Percentiles rank a stretch among this genome's conserved stretches.
Conservation (phyloP, 2,113 vertebrate species). For the Megaleporinus macrocephalus region DNA sequence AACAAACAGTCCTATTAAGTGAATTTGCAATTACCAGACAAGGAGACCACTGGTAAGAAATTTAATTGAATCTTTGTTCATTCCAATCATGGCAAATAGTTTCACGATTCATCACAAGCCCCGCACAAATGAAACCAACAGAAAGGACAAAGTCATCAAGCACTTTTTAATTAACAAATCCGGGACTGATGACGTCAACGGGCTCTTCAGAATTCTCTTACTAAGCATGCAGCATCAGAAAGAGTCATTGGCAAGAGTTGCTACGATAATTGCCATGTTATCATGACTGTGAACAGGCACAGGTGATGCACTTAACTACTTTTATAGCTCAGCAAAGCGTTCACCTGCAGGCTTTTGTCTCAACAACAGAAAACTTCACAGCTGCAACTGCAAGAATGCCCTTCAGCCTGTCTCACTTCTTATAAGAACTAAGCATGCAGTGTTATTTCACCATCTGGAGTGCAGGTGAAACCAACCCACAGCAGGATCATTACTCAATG, state of each 20-base stretch:
- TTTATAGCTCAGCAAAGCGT: not conserved
- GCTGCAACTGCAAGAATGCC: not conserved
- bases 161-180: not conserved
- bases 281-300: not conserved
- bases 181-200: not conserved
- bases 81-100: not conserved
- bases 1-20: no score
- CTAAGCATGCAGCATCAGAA: no score
- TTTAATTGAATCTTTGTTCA: not conserved
- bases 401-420: not conserved
- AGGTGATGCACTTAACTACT: not conserved
- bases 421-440: not conserved
- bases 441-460: not conserved
- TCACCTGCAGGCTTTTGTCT: not conserved
- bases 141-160: conserved; percentile 14
- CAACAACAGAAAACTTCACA: not conserved
- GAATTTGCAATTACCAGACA: no score
- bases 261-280: not conserved
- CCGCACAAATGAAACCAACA: not conserved
- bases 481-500: not conserved
- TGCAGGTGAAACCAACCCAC: not conserved
- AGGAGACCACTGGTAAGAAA: not conserved
- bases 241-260: not conserved
- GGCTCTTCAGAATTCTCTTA: not conserved
- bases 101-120: not conserved